Base-by-base conservation (phyloP, 2,888 invertebrate species). In the Cryptus viduatorius region DNA sequence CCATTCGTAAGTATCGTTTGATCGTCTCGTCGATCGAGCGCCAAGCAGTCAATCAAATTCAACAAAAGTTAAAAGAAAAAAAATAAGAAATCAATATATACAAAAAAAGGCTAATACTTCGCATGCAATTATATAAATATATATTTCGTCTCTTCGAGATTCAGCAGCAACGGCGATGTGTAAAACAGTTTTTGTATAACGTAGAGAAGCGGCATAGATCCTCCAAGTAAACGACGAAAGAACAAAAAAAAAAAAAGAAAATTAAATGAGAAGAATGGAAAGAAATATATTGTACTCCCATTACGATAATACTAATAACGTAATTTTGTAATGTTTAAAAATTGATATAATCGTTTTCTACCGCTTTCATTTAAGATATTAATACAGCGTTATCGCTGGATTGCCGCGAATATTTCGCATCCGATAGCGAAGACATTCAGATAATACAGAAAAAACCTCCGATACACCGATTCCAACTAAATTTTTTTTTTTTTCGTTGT, bases 321-420 rank as follows among this genome's bases (percentile, higher is more conserved):
- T 90, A 87, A 83, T 89, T 91, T 91, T 89, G 80, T 88, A 89
- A 87, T 65, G 82, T 79, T 84, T 56, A 48, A 79, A 79, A 16
- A 79, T 82, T 64, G 61, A 86, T 77, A 75, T 84, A 86, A 85
- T 82, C 85, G 67, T 91, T 91, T 90, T 90, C 82, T 91, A 90
- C 86, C 69, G 79, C 83, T 86, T 37, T 90, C 78, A 84, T 89
- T 90, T 79, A 79, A 79, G 79, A 79, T 69, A 78, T 37, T 31
- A 64, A 48, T 44, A 67, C 53, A 65, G 44, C 65, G 53, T 59
- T 79, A 56, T 67, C 46, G 65, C 72, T 46, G 53, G 37, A 37
- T 56, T 65, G 67, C 56, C 65, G 69, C 67, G 67, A 56, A 79
- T 73, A 56, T 72, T 71, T 71, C 44, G 64, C 64, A 61, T 69